These are phyloP conservation scores for Raja brachyura DNA, from an alignment of 2,113 vertebrate genomes.

Conservation along the genomic window DNA sequence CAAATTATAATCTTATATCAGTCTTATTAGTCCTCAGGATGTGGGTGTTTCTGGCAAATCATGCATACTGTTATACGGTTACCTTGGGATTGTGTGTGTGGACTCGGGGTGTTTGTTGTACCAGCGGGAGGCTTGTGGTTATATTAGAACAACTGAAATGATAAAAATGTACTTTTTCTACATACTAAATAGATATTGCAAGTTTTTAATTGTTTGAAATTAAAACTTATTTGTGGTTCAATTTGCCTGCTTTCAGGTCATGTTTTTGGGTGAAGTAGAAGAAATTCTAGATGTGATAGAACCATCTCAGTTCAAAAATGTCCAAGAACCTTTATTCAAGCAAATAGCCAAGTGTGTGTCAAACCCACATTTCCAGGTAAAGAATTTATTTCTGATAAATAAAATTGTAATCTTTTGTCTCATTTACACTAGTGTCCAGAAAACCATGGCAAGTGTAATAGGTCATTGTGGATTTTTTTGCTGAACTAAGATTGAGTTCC, in stretches of 20 bases:
- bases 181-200: background rate
- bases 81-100: background rate
- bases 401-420: background rate
- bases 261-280: slow-evolving; percentile 97
- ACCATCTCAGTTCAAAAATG: slow-evolving; percentile 94
- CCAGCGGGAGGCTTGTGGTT: no score
- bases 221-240: background rate
- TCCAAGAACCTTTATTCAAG: slow-evolving; percentile 93
- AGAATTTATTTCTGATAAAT: background rate
- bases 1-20: background rate
- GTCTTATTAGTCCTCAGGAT: background rate
- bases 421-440: background rate
- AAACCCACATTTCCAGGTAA: slow-evolving; percentile 96
- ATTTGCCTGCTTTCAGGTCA: slow-evolving; percentile 64
- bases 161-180: background rate
- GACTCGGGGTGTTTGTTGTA: background rate
- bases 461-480: background rate
- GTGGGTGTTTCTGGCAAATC: background rate
- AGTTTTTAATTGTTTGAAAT: background rate
- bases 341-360: slow-evolving; percentile 92
- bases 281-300: slow-evolving; percentile 97
- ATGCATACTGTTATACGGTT: background rate
- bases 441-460: background rate
- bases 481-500: background rate
- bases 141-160: background rate